These are phyloP conservation scores for Heterotilapia buettikoferi DNA, from an alignment of 2,113 vertebrate species.

Conservation along the genomic window DNA sequence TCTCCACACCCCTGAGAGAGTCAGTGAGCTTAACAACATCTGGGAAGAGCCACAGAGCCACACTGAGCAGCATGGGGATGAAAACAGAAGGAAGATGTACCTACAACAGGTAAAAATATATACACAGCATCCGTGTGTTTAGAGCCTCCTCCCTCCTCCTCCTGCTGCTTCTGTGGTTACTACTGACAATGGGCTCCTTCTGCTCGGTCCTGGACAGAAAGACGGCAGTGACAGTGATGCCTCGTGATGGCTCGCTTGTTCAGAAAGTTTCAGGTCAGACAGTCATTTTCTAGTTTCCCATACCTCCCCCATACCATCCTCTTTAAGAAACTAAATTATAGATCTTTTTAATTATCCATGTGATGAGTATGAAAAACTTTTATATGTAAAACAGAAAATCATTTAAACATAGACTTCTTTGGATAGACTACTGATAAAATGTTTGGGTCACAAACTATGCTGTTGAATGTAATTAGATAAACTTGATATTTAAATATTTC, in stretches of 20 bases:
- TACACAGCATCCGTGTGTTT: neutral
- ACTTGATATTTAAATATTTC: neutral
- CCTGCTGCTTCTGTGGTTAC: neutral
- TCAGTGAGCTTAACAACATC: neutral
- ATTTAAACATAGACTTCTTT: neutral
- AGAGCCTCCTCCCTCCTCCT: neutral
- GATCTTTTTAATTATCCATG: neutral
- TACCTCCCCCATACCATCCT: neutral
- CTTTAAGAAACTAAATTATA: neutral
- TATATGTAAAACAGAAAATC: neutral
- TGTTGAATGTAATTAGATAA: neutral
- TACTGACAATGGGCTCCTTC: constrained; percentile 38
- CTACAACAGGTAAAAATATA: neutral
- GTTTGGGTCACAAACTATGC: neutral
- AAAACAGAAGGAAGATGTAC: neutral
- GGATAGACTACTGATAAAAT: neutral
- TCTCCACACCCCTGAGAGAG: neutral
- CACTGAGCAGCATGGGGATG: neutral
- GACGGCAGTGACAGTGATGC: neutral
- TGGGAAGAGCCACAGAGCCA: neutral
- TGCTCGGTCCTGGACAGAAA: constrained; percentile 22
- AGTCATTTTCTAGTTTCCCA: neutral
- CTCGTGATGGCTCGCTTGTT: neutral
- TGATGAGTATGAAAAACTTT: neutral
- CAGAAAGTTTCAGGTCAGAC: constrained; percentile 15